phyloP scores from a whole-genome alignment of 2,888 invertebrate genomes.

The Belgica antarctica region DNA sequence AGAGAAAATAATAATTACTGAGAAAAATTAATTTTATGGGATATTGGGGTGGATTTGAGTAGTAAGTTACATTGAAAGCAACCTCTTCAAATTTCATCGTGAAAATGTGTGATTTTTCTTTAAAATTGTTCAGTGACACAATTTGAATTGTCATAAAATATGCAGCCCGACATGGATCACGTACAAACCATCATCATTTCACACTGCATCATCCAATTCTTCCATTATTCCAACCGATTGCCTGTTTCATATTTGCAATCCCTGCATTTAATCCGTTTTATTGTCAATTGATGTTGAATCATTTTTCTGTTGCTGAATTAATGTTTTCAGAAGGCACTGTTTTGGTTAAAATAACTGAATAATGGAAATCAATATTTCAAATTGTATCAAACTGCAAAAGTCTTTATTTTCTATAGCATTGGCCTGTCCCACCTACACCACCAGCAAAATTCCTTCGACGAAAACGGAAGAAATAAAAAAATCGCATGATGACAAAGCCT shows the following conservation, averaged over 20 bases:
- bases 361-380: conserved; percentile 36
- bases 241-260: background rate
- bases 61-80: no score
- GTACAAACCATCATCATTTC: no score
- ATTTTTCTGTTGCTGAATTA: background rate
- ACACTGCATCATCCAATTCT: no score
- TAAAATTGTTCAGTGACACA: no score
- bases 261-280: conserved; percentile 25
- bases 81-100: no score
- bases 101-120: no score
- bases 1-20: conserved; percentile 1
- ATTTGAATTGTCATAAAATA: no score
- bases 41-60: no score
- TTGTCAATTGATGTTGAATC: conserved; percentile 8
- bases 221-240: no score
- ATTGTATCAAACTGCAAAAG: background rate
- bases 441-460: background rate
- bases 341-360: conserved; percentile 9
- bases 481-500: conserved; percentile 41
- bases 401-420: background rate
- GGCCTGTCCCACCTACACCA: background rate
- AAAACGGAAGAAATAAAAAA: background rate
- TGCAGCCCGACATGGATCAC: no score
- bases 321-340: background rate
- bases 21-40: no score